Percentiles rank a stretch among this genome's conserved stretches.
Evolutionary conservation across 2,113 vertebrate species (phyloP).

Genomic region (Cephalopterus ornatus): DNA sequence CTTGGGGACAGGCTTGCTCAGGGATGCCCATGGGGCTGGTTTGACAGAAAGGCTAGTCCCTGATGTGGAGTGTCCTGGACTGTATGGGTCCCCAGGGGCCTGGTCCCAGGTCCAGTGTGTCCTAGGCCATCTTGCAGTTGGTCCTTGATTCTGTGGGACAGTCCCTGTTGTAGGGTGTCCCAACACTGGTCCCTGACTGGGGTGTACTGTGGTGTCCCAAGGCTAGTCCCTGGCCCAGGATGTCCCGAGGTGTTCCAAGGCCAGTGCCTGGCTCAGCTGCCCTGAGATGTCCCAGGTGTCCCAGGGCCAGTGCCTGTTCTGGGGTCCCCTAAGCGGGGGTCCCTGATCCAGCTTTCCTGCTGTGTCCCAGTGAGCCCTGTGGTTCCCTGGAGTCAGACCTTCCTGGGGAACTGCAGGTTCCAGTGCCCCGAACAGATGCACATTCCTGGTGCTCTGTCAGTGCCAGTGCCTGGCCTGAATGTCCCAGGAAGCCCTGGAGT

Average conservation of each 20-base stretch:
- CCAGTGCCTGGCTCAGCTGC: neutral
- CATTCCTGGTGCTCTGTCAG: neutral
- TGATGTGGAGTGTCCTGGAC: fast-evolving
- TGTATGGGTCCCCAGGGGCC: neutral
- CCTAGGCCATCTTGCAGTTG: neutral
- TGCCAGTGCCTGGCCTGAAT: neutral
- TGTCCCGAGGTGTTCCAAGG: neutral
- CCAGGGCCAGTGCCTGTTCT: neutral
- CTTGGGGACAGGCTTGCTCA: neutral
- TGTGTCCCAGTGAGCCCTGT: neutral
- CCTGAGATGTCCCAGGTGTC: neutral
- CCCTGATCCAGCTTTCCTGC: neutral
- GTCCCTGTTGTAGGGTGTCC: neutral
- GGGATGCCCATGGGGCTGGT: neutral
- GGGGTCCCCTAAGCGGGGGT: neutral
- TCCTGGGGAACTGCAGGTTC: neutral
- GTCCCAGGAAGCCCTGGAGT: neutral
- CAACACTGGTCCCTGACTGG: neutral
- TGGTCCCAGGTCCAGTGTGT: neutral
- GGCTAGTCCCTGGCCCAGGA: no score
- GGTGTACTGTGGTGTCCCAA: neutral
- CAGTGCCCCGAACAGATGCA: neutral
- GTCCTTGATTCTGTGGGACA: neutral
- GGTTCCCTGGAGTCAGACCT: neutral
- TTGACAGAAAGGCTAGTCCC: neutral